Conservation (phyloP, 2,113 vertebrate genomes). For the Thymallus thymallus region DNA sequence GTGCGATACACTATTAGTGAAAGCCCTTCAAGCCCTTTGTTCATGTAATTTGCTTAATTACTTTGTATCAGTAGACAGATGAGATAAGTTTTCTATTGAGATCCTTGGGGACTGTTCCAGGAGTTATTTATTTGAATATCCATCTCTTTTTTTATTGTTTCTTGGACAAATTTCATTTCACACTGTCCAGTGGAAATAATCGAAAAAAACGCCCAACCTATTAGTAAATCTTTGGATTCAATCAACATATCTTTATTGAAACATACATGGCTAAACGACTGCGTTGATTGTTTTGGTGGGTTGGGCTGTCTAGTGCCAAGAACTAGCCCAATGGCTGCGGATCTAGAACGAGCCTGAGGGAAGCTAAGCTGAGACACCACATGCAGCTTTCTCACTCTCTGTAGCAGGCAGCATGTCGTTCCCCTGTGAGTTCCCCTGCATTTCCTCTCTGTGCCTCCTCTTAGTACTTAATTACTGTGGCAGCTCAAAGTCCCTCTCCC, state of each 20-base stretch:
- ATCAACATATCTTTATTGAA: slow-evolving; percentile 28
- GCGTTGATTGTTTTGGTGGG: slow-evolving; percentile 1
- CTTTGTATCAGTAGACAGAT: slow-evolving; percentile 67
- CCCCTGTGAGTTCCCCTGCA: slow-evolving; percentile 36
- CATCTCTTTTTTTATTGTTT: slow-evolving; percentile 43
- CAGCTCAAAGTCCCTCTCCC: slow-evolving; percentile 60
- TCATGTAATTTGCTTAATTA: slow-evolving; percentile 77
- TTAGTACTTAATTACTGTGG: slow-evolving; percentile 74
- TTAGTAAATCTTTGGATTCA: slow-evolving; percentile 27
- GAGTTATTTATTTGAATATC: slow-evolving; percentile 67
- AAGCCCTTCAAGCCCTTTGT: slow-evolving; percentile 69
- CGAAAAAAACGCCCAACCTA: slow-evolving; percentile 22
- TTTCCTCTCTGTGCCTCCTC: slow-evolving; percentile 56
- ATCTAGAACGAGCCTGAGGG: slow-evolving; percentile 13
- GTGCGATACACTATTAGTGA: slow-evolving; percentile 65
- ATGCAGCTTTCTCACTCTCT: slow-evolving; percentile 21
- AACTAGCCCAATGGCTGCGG: slow-evolving; percentile 19
- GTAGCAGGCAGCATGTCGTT: slow-evolving; percentile 22
- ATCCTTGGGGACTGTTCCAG: slow-evolving; percentile 55
- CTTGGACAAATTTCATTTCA: slow-evolving; percentile 44
- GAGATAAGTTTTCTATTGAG: slow-evolving; percentile 59
- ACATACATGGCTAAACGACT: not conserved
- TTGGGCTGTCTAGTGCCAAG: not conserved
- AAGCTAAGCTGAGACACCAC: slow-evolving; percentile 6
- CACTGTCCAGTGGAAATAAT: slow-evolving; percentile 42